A percentile compares a stretch with the other conserved stretches of the same genome.
These are phyloP conservation scores for Cyclophora albipunctata DNA, from an alignment of 2,888 invertebrate genomes.

Conservation along the genomic window DNA sequence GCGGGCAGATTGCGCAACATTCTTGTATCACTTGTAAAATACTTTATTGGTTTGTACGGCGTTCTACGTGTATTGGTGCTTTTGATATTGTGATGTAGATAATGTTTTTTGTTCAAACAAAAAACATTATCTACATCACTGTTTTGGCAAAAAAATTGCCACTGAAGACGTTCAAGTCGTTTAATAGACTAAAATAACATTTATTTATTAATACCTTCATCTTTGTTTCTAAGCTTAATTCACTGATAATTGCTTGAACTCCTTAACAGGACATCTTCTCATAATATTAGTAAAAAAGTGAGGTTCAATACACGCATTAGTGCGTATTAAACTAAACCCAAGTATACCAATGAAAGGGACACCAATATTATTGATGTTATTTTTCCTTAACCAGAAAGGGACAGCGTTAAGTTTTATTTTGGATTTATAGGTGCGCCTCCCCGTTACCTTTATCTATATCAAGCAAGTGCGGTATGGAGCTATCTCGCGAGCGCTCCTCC, in stretches of 20 bases:
- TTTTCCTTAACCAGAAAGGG: background rate
- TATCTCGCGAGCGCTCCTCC: slow-evolving; percentile 48
- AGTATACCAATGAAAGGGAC: background rate
- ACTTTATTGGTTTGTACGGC: slow-evolving; percentile 63
- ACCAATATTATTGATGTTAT: background rate
- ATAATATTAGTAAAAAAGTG: too few species aligned
- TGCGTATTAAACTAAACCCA: background rate
- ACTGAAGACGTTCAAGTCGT: too few species aligned
- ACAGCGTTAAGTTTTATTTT: background rate
- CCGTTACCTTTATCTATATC: slow-evolving; percentile 67
- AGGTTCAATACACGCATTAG: too few species aligned
- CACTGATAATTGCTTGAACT: too few species aligned
- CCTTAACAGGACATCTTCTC: too few species aligned
- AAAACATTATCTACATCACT: slow-evolving; percentile 5
- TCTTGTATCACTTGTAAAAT: slow-evolving; percentile 74
- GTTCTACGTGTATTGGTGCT: slow-evolving; percentile 27
- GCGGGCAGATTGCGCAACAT: slow-evolving; percentile 56
- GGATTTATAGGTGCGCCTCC: slow-evolving; percentile 62
- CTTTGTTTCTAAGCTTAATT: too few species aligned
- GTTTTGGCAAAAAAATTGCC: too few species aligned
- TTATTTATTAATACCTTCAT: too few species aligned
- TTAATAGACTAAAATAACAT: too few species aligned
- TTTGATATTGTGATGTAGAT: slow-evolving; percentile 6
- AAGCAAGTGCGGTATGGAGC: slow-evolving; percentile 60
- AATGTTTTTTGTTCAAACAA: background rate